phyloP scores from a whole-genome alignment of 2,113 vertebrate species.

The Podarcis raffonei region DNA sequence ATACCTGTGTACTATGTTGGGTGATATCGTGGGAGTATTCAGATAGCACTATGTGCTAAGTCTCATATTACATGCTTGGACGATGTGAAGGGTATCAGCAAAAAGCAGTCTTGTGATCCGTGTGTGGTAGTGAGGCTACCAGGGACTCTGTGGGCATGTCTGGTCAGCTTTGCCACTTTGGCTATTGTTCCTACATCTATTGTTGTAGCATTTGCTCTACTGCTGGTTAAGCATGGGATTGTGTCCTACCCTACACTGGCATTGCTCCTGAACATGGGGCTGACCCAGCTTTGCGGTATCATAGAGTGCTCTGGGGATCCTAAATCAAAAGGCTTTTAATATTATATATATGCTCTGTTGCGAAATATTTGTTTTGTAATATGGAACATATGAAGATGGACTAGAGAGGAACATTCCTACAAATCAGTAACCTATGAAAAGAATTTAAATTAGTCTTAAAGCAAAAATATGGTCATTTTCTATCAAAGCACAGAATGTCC shows the following conservation, averaged over 20 bases:
- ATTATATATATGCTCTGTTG: background rate
- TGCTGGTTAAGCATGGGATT: background rate
- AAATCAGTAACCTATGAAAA: slow-evolving; percentile 32
- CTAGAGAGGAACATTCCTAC: slow-evolving; percentile 27
- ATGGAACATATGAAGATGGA: background rate
- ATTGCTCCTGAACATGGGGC: too few relatives aligned
- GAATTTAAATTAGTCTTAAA: slow-evolving; percentile 35
- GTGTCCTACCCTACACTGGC: background rate
- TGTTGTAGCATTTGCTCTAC: background rate
- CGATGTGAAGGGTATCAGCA: background rate
- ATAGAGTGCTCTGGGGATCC: background rate
- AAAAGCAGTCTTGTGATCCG: background rate
- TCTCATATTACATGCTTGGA: background rate
- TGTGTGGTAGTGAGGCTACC: background rate
- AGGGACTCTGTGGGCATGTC: background rate
- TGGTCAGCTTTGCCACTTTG: background rate
- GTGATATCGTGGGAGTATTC: too few relatives aligned
- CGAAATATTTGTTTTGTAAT: slow-evolving; percentile 21
- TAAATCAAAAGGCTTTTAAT: slow-evolving; percentile 7
- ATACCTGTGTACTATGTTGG: background rate
- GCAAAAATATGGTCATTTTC: slow-evolving; percentile 33
- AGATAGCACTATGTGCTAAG: background rate
- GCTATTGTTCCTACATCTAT: background rate
- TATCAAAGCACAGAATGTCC: slow-evolving; percentile 67
- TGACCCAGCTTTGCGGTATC: background rate